These are phyloP conservation scores for Copidosoma aretas DNA, from an alignment of 2,888 invertebrate genomes.

Conservation along the genomic window DNA sequence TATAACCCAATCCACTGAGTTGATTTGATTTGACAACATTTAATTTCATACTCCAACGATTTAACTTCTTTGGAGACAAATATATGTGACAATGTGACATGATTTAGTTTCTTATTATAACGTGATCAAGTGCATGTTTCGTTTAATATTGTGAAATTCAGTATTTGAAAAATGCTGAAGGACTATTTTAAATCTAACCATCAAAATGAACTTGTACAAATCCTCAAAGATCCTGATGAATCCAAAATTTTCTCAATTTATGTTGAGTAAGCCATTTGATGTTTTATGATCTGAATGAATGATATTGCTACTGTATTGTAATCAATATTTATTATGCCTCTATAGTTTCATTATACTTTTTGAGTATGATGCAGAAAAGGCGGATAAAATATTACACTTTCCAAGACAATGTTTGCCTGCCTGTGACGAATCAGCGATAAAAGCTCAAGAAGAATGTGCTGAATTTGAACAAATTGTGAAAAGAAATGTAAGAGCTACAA, in stretches of 20 bases:
- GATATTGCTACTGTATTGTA: background rate
- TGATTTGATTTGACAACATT: too few species aligned
- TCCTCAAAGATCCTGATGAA: constrained; percentile 69
- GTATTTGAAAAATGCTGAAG: constrained; percentile 31
- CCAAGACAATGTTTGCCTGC: constrained; percentile 70
- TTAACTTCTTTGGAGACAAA: too few species aligned
- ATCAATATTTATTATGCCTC: constrained; percentile 5
- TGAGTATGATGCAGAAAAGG: constrained; percentile 73
- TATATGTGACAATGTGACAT: too few species aligned
- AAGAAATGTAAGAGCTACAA: constrained; percentile 67
- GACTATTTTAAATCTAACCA: constrained; percentile 71
- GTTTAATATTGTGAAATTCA: background rate
- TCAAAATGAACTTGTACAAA: constrained; percentile 67
- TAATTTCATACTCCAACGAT: too few species aligned
- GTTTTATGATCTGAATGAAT: constrained; percentile 5
- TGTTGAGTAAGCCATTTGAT: constrained; percentile 70
- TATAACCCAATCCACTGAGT: too few species aligned
- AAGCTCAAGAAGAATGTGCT: constrained; percentile 69
- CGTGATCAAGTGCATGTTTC: too few species aligned
- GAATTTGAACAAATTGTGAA: constrained; percentile 56
- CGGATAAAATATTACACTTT: constrained; percentile 71
- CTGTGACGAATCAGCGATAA: constrained; percentile 70
- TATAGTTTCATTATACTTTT: constrained; percentile 74
- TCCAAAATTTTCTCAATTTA: constrained; percentile 71
- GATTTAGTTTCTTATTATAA: too few species aligned